Percentiles rank a stretch among this genome's conserved stretches.
Conservation (phyloP, 2,113 vertebrate genomes). For the Mastomys natalensis region DNA sequence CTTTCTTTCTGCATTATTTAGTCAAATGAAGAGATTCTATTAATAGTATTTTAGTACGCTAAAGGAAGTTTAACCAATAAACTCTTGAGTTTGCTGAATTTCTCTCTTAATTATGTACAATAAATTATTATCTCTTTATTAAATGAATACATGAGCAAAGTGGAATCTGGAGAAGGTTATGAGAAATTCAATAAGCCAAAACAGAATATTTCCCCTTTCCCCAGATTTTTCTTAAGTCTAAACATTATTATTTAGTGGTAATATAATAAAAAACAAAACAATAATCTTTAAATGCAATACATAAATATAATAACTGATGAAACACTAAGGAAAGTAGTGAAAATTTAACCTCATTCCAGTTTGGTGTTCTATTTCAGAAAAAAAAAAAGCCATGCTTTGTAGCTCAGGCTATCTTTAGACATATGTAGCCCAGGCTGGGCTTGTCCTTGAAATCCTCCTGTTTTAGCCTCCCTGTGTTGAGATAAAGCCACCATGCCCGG, state of each 20-base stretch:
- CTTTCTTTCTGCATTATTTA: slow-evolving; percentile 45
- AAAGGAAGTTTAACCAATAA: slow-evolving; percentile 37
- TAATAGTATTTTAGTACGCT: slow-evolving; percentile 49
- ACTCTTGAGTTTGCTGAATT: slow-evolving; percentile 14
- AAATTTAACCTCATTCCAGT: background rate
- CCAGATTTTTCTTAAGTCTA: background rate
- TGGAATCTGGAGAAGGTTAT: background rate
- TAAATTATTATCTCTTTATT: background rate
- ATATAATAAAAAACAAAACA: slow-evolving; percentile 10
- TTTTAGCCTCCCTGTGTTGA: background rate
- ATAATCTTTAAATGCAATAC: background rate
- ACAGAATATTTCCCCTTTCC: background rate
- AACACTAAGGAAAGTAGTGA: background rate
- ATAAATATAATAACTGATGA: background rate
- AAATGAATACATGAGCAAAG: slow-evolving; percentile 18
- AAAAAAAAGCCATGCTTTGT: background rate
- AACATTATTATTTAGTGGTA: slow-evolving; percentile 12
- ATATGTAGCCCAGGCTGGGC: background rate
- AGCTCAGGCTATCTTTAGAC: background rate
- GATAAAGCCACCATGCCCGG: background rate
- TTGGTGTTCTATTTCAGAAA: background rate
- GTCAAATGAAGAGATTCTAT: slow-evolving; percentile 23
- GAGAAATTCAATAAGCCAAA: slow-evolving; percentile 25
- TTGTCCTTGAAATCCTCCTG: too few relatives aligned
- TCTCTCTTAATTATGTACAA: background rate